Evolutionary conservation across 1,140 invertebrate species (phyloP), one percentile per base, ranked within the genome.

Genomic region (Drosophila tani): DNA sequence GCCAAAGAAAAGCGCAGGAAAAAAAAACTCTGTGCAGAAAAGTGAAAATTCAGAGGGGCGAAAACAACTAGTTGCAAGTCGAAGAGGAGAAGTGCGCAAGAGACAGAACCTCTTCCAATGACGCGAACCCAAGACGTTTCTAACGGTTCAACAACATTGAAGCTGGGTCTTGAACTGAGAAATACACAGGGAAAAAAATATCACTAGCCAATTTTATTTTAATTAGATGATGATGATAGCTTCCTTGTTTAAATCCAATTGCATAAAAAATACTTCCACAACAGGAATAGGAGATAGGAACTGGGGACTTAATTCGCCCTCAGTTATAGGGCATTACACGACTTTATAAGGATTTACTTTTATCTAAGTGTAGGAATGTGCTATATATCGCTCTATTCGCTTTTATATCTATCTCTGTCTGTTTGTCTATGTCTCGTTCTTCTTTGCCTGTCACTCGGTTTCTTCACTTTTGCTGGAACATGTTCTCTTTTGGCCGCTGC

Each of bases 1-100:
- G 63, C 40, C 57, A 56, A 57, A 79, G 53, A 53, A 45, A 60
- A 21, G 4, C 29, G 15, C 11, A 49, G 38, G 9, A 70, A 49
- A 50, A 49, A 50, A 64, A 55, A 55, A 66, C 60, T 45, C 67
- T 70, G 64, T 51, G 60, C 69, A 83, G 75, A 83, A 83, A 83
- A 83, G 81, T 83, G 81, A 83, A 83, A 83, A 83, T 83, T 46
- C 29, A 78, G 68, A 62, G 43, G 49, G 49, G 56, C 19, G 19
- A 47, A 65, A 57, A 53, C n/a, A n/a, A 59, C 43, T 51, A 38
- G 53, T 51, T 67, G 9, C 14, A 43, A 47, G 11, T 21, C 24
- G 29, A 19, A 45, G 38, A 21, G 41, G 35, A 62, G 29, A 56
- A 43, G 29, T 38, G 27, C 38, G n/a, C 43, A 19, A 32, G 46